A percentile compares a stretch with the other conserved stretches of the same genome.
phyloP scores from a whole-genome alignment of 2,888 invertebrate genomes.

The Drosophila aldrichi region DNA sequence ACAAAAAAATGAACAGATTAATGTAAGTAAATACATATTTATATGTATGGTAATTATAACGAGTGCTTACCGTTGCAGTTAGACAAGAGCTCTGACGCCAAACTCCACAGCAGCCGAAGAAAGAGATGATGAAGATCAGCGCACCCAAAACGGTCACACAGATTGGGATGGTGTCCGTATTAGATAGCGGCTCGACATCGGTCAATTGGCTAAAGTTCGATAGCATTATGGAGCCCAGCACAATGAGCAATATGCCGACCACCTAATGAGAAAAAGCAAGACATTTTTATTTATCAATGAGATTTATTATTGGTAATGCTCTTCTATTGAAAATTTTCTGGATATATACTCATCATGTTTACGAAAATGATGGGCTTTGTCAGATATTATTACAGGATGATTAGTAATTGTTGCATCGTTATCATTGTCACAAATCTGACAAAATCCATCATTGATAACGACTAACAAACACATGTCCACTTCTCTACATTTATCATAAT shows the following conservation, averaged over 20 bases:
- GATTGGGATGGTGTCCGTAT: conserved; percentile 88
- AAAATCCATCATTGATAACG: conserved; percentile 43
- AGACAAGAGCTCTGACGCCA: conserved; percentile 94
- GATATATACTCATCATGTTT: no score
- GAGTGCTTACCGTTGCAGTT: conserved; percentile 89
- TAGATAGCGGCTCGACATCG: conserved; percentile 84
- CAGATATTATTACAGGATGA: background rate
- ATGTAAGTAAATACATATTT: background rate
- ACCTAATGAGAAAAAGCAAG: conserved; percentile 85
- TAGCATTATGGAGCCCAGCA: conserved; percentile 89
- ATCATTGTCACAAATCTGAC: conserved; percentile 24
- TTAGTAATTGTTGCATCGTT: conserved; percentile 2
- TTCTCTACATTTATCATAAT: conserved; percentile 32
- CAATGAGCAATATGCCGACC: conserved; percentile 89
- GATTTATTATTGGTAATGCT: background rate
- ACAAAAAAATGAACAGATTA: background rate
- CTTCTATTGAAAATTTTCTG: background rate
- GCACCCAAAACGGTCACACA: conserved; percentile 89
- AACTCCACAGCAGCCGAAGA: conserved; percentile 96
- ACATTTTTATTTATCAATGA: background rate
- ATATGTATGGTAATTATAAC: background rate
- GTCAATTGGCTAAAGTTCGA: conserved; percentile 87
- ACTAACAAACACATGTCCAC: conserved; percentile 4
- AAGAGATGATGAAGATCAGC: conserved; percentile 92
- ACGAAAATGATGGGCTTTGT: no score